These are phyloP conservation scores for Allygus modestus DNA, from an alignment of 2,888 invertebrate species.

Conservation along the genomic window DNA sequence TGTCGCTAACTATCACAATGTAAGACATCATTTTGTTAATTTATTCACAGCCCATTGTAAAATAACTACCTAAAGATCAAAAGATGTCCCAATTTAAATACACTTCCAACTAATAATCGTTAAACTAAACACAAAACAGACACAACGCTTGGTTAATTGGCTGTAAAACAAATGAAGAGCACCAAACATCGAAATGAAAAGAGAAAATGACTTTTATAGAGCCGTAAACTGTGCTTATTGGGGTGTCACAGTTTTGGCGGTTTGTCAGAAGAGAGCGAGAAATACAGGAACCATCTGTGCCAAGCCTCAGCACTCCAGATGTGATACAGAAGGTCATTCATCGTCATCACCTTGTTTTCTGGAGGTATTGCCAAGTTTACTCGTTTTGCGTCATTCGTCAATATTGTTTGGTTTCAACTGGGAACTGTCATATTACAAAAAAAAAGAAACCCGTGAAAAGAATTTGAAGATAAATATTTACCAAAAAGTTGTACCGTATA, in stretches of 20 bases:
- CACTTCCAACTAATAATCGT: no score
- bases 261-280: neutral
- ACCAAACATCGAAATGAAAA: neutral
- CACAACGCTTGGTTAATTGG: neutral
- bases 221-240: neutral
- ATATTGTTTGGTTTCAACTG: neutral
- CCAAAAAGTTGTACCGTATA: no score
- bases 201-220: slow-evolving; percentile 19
- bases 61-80: no score
- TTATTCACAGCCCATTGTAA: no score
- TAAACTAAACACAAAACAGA: neutral
- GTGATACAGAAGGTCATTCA: neutral
- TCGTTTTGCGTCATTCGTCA: neutral
- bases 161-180: neutral
- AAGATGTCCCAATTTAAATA: no score
- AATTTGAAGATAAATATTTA: no score
- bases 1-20: no score
- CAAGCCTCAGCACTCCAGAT: slow-evolving; percentile 10
- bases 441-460: no score
- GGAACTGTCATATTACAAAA: neutral
- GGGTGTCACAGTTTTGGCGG: neutral
- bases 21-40: no score
- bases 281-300: neutral
- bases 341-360: neutral
- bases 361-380: neutral